Conservation (phyloP, 2,797 vertebrate species). For the Eulemur mongoz region DNA sequence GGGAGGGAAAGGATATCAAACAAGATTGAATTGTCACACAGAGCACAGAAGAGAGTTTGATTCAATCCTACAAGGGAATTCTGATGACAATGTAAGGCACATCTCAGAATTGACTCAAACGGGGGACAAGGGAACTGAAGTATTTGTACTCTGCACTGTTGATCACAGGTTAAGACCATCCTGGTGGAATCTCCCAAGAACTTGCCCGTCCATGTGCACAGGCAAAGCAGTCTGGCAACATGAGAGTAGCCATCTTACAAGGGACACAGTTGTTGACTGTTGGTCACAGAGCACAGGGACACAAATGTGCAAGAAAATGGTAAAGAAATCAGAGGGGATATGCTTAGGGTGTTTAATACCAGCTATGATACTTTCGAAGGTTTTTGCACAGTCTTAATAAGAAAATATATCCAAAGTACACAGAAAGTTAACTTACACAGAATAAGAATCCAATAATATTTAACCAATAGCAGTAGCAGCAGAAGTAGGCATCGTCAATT, state of each 20-base stretch:
- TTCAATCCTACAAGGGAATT: not conserved
- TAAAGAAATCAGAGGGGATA: not conserved
- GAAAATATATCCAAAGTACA: not conserved
- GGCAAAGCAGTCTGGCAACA: not conserved
- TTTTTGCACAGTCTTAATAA: not conserved
- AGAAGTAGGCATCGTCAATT: not conserved
- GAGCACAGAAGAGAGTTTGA: not conserved
- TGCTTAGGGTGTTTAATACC: not conserved
- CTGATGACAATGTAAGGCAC: not conserved
- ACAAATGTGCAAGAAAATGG: not conserved
- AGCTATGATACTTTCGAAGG: not conserved
- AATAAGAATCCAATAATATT: not conserved
- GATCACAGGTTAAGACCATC: not conserved
- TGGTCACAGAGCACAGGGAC: not conserved
- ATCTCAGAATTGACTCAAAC: not conserved
- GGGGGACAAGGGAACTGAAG: not conserved
- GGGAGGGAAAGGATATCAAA: not conserved
- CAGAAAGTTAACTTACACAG: not conserved
- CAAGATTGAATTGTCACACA: not conserved
- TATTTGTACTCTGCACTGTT: not conserved
- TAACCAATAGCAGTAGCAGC: not conserved
- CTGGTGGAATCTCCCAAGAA: not conserved
- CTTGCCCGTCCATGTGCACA: not conserved
- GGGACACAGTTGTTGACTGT: not conserved
- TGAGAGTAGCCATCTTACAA: not conserved